Conservation (phyloP, 1,140 invertebrate genomes). For the Apis dorsata region DNA sequence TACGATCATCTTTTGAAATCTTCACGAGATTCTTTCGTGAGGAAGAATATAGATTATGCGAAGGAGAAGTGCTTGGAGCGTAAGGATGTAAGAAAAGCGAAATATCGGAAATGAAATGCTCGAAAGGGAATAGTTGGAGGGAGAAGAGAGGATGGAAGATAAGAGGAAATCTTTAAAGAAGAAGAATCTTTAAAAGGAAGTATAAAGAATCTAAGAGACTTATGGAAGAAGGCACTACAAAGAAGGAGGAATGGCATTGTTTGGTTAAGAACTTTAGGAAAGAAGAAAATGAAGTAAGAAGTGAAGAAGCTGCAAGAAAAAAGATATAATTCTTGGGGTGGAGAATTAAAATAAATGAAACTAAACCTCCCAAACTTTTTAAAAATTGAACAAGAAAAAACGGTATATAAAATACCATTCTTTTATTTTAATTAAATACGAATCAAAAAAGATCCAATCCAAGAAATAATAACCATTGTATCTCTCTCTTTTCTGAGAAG, state of each 20-base stretch:
- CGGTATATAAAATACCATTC: not conserved
- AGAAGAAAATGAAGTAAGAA: not conserved
- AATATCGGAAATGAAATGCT: not conserved
- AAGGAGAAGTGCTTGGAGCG: not conserved
- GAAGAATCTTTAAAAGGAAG: not conserved
- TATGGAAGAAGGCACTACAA: conserved; percentile 1
- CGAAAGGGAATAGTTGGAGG: no score
- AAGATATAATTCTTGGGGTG: not conserved
- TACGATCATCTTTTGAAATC: no score
- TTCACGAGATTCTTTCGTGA: no score
- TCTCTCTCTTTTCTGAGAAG: no score
- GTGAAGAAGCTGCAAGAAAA: not conserved
- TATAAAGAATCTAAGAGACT: not conserved
- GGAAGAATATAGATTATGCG: no score
- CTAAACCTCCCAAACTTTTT: not conserved
- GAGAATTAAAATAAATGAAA: not conserved
- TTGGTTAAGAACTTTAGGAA: not conserved
- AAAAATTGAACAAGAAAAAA: not conserved
- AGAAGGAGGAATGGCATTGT: conserved; percentile 13
- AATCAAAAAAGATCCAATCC: no score
- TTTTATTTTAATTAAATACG: no score
- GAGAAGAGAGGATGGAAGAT: not conserved
- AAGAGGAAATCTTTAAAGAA: not conserved
- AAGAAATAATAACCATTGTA: no score
- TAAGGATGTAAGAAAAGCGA: not conserved